Evolutionary conservation across 2,888 invertebrate species (phyloP), one percentile per base, ranked within the genome.

Genomic region (Lordiphosa andalusiaca): DNA sequence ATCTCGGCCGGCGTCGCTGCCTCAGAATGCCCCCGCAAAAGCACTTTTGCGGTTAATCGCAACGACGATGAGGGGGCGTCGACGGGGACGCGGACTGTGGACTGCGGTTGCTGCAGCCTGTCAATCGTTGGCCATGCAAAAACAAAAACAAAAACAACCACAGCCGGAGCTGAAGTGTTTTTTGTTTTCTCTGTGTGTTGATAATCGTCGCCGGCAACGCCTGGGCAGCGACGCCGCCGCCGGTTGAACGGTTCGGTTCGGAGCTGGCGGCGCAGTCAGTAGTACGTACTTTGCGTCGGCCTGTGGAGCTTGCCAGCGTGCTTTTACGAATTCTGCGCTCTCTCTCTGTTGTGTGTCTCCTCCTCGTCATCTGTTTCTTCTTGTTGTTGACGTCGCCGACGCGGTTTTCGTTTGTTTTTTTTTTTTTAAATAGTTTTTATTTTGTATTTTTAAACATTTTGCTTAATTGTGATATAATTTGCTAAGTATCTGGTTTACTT

Each of bases 401-500:
- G 49, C 50, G 12, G 7, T 33, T 16, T 51, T n/a, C 19, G 16
- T 19, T 19, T 25, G 4, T 6, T 25, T 25, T 6, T 25, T 5
- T 25, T 6, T 7, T 25, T 19, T 49, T 53, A 36, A 65, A 63
- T 57, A 23, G 35, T 30, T 61, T 9, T 41, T 37, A 33, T 36
- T 58, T 21, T 13, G n/a, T 37, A 42, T 48, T 38, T n/a, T 60
- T 23, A 30, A 33, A 39, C 23, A 30, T 21, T 36, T 30, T 37
- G 25, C 37, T 37, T 44, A 55, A 78, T 69, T 78, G 78, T 78
- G 78, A 78, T 78, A 78, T 78, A 82, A 78, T 78, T 84, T 76
- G 66, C 73, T 84, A 84, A 84, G 82, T 81, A 84, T 78, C 84
- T 73, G 64, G 76, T 77, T 81, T 73, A 68, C 25, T 2, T 2